Conservation (phyloP, 2,797 vertebrate species). For the Notolabrus celidotus region DNA sequence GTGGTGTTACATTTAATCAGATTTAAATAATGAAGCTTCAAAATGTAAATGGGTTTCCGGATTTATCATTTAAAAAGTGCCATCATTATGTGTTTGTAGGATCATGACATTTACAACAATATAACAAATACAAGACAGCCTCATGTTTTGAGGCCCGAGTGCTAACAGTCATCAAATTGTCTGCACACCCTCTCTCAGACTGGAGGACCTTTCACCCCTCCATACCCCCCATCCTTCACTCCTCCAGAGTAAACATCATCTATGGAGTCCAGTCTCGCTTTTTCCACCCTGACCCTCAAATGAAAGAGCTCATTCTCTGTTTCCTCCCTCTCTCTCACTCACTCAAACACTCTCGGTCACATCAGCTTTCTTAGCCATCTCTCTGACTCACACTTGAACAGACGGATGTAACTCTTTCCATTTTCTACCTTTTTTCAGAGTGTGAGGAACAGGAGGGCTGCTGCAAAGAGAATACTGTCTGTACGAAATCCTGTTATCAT, state of each 20-base stretch:
- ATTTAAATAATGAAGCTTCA: background rate
- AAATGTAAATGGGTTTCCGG: background rate
- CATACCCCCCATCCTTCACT: slow-evolving; percentile 48
- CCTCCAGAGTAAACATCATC: slow-evolving; percentile 78
- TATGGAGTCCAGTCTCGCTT: slow-evolving; percentile 60
- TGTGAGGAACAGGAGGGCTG: slow-evolving; percentile 22
- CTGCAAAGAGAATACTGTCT: slow-evolving; percentile 22
- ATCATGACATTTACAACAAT: background rate
- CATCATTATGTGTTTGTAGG: background rate
- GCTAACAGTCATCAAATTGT: slow-evolving; percentile 17
- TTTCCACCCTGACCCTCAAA: slow-evolving; percentile 75
- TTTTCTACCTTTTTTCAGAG: slow-evolving; percentile 50
- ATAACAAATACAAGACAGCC: slow-evolving; percentile 23
- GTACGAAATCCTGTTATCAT: slow-evolving; percentile 24
- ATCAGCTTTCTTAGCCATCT: slow-evolving; percentile 59
- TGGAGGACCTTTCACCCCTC: slow-evolving; percentile 57
- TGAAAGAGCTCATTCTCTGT: slow-evolving; percentile 81
- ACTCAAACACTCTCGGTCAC: slow-evolving; percentile 46
- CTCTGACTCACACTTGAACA: slow-evolving; percentile 72
- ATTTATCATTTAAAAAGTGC: background rate
- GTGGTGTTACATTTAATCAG: background rate
- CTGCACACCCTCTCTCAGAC: slow-evolving; percentile 40
- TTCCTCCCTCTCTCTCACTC: slow-evolving; percentile 39
- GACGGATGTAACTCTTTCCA: slow-evolving; percentile 71
- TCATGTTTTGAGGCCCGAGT: slow-evolving; percentile 25